Conservation (phyloP, 2,888 invertebrate genomes). For the Drosophila anceps region DNA sequence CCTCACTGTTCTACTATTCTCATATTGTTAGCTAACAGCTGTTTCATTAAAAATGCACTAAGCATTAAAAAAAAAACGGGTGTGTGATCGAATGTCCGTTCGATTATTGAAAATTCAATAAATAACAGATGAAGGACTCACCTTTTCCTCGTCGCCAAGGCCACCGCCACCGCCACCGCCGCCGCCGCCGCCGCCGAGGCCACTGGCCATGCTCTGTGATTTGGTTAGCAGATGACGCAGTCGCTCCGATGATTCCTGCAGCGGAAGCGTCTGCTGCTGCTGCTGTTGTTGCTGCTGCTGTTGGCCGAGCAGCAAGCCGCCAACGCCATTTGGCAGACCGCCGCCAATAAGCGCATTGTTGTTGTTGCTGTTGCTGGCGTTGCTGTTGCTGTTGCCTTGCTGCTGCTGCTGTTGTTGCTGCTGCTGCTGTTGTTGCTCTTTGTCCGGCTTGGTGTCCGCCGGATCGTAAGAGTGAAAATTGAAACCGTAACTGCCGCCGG, state of each 20-base stretch:
- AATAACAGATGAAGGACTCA: slow-evolving; percentile 8
- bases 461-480: slow-evolving; percentile 78
- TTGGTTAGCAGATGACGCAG: slow-evolving; percentile 86
- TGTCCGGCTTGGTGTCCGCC: slow-evolving; percentile 77
- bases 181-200: slow-evolving; percentile 36
- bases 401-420: slow-evolving; percentile 33
- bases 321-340: slow-evolving; percentile 74
- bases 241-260: slow-evolving; percentile 85
- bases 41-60: not conserved
- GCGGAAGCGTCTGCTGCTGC: slow-evolving; percentile 62
- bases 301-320: slow-evolving; percentile 68
- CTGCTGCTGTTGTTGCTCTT: slow-evolving; percentile 61
- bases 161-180: slow-evolving; percentile 30
- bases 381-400: slow-evolving; percentile 60
- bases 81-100: not conserved
- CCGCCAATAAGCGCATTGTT: slow-evolving; percentile 58
- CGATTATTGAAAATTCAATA: not conserved
- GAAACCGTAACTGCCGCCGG: slow-evolving; percentile 72
- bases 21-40: not conserved
- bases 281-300: slow-evolving; percentile 52
- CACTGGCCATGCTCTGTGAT: slow-evolving; percentile 71
- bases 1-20: not conserved
- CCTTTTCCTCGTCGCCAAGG: slow-evolving; percentile 82
- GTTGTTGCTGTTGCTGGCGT: slow-evolving; percentile 80
- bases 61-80: not conserved